Conservation (phyloP, 2,797 vertebrate genomes). For the Acomys russatus region DNA sequence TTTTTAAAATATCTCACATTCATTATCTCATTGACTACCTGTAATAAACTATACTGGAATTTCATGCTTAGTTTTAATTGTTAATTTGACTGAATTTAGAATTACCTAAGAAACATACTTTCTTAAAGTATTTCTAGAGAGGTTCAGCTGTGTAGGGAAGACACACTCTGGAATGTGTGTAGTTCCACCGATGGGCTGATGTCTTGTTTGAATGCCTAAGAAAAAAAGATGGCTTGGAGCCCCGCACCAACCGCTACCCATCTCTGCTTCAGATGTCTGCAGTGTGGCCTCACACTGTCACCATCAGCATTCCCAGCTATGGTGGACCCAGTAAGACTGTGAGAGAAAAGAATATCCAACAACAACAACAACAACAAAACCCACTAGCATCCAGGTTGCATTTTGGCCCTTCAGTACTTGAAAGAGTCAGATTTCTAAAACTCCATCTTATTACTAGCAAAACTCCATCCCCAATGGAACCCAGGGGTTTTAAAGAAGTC, state of each 20-base stretch:
- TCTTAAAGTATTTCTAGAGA: background rate
- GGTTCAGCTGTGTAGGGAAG: background rate
- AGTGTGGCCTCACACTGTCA: background rate
- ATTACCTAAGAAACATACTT: background rate
- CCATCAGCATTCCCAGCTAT: no score
- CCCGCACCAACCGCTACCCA: background rate
- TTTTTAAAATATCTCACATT: slow-evolving; percentile 41
- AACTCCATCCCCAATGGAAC: no score
- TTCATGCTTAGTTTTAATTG: background rate
- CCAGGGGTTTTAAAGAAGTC: background rate
- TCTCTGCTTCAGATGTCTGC: background rate
- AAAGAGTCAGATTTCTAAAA: background rate
- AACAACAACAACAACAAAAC: no score
- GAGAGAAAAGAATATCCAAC: no score
- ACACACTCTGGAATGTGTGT: background rate
- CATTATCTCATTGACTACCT: background rate
- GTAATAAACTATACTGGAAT: background rate
- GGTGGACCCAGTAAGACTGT: background rate
- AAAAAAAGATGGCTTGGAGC: background rate
- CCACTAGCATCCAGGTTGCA: background rate
- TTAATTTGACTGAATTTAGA: background rate
- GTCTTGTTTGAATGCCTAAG: background rate
- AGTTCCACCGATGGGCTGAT: background rate
- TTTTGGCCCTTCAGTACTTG: background rate
- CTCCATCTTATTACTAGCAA: background rate